A percentile compares a stretch with the other conserved stretches of the same genome.
Conservation (phyloP, 2,888 invertebrate genomes). For the Orthosia gothica region DNA sequence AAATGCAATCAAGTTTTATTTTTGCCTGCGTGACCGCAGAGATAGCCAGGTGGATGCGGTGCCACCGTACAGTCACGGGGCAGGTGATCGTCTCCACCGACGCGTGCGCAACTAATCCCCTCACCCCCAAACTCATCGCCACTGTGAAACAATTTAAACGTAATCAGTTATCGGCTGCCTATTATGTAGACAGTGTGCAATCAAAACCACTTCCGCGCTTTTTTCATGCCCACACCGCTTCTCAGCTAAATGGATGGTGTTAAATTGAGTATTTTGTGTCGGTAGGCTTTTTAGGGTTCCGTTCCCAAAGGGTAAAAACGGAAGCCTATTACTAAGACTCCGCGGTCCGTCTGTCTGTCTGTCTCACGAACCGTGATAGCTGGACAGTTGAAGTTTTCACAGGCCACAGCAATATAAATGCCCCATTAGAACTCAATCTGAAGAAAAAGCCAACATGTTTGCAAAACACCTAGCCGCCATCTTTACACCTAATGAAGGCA, state of each 20-base stretch:
- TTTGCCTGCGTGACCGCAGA: slow-evolving; percentile 73
- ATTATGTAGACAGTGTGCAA: slow-evolving; percentile 79
- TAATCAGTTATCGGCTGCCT: slow-evolving; percentile 70
- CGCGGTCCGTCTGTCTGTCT: too few relatives aligned
- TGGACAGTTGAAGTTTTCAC: too few relatives aligned
- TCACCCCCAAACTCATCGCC: slow-evolving; percentile 77
- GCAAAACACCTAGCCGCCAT: too few relatives aligned
- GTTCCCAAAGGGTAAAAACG: too few relatives aligned
- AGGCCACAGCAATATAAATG: too few relatives aligned
- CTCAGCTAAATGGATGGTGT: slow-evolving; percentile 81
- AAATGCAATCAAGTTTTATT: slow-evolving; percentile 65
- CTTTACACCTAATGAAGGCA: too few relatives aligned
- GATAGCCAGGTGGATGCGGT: slow-evolving; percentile 78
- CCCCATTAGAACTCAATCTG: too few relatives aligned
- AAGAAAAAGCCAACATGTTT: too few relatives aligned
- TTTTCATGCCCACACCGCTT: slow-evolving; percentile 72
- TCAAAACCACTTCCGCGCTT: slow-evolving; percentile 80
- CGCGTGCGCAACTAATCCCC: slow-evolving; percentile 86
- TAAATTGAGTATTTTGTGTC: slow-evolving; percentile 83
- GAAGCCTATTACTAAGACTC: too few relatives aligned
- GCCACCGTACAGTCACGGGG: slow-evolving; percentile 62
- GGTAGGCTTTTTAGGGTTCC: slow-evolving; percentile 74
- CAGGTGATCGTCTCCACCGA: slow-evolving; percentile 87
- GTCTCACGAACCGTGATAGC: too few relatives aligned
- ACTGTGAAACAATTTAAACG: slow-evolving; percentile 76